phyloP scores from a whole-genome alignment of 1,140 invertebrate species.

The Dryas iulia region DNA sequence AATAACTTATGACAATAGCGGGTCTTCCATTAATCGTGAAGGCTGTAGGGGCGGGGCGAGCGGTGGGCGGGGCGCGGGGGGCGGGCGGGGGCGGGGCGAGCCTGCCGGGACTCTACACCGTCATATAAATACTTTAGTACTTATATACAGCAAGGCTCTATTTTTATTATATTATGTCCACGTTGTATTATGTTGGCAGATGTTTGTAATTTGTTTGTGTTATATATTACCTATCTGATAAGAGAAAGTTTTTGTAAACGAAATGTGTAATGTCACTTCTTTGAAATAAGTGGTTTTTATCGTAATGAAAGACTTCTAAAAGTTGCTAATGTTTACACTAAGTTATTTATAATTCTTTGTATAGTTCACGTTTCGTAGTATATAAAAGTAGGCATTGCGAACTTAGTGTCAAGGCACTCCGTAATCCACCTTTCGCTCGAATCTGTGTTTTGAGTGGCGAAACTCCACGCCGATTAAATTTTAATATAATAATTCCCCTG shows the following conservation, averaged over 20 bases:
- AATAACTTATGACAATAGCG: slow-evolving; percentile 26
- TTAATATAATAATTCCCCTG: too few relatives aligned
- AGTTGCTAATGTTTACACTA: too few relatives aligned
- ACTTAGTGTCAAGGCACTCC: too few relatives aligned
- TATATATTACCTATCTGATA: slow-evolving; percentile 9
- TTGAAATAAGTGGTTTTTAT: background rate
- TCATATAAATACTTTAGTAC: background rate
- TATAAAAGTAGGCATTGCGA: too few relatives aligned
- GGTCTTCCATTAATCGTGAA: slow-evolving; percentile 25
- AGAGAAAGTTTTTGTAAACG: background rate
- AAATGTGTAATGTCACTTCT: background rate
- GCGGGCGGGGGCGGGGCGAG: slow-evolving; percentile 13
- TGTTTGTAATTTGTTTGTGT: slow-evolving; percentile 18
- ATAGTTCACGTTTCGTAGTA: too few relatives aligned
- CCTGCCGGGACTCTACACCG: slow-evolving; percentile 8
- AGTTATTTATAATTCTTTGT: too few relatives aligned
- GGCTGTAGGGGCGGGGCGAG: slow-evolving; percentile 13
- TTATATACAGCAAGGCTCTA: slow-evolving; percentile 5
- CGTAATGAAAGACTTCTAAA: background rate
- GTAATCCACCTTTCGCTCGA: too few relatives aligned
- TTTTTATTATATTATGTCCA: background rate
- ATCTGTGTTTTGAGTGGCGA: too few relatives aligned
- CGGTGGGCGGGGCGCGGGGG: slow-evolving; percentile 10
- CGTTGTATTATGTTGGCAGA: slow-evolving; percentile 6
- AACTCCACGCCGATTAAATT: too few relatives aligned